Percentiles rank a stretch among this genome's conserved stretches.
These are phyloP conservation scores for Philaethria dido DNA, from an alignment of 2,888 invertebrate genomes.

Conservation along the genomic window DNA sequence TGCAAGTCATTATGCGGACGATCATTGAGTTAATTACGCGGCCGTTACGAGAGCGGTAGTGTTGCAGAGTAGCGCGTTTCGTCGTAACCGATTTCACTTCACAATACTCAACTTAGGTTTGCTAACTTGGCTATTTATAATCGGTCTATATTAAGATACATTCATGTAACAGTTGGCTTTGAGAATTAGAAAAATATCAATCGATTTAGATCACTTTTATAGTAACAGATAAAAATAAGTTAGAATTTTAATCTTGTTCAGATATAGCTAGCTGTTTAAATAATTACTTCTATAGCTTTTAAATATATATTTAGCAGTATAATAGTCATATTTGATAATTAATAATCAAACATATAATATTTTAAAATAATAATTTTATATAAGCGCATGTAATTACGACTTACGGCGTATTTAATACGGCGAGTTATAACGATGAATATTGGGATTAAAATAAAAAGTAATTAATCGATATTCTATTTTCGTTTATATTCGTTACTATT, in stretches of 20 bases:
- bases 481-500: neutral
- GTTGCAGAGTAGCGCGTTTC: conserved; percentile 53
- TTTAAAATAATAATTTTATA: too few species aligned
- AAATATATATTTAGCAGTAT: too few species aligned
- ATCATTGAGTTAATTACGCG: conserved; percentile 81
- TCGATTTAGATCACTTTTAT: neutral
- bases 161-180: neutral
- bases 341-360: too few species aligned
- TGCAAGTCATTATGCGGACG: conserved; percentile 81
- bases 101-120: conserved; percentile 49
- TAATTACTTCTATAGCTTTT: too few species aligned
- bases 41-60: conserved; percentile 64
- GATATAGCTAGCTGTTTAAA: too few species aligned
- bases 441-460: too few species aligned
- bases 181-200: neutral
- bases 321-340: too few species aligned
- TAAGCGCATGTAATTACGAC: too few species aligned
- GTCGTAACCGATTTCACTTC: conserved; percentile 37
- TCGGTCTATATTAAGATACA: neutral
- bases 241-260: neutral
- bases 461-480: neutral
- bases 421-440: too few species aligned
- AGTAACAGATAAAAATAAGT: neutral
- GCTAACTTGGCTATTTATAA: conserved; percentile 40
- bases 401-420: too few species aligned